These are phyloP conservation scores for Argentina silus DNA, from an alignment of 2,797 vertebrate genomes.

Conservation along the genomic window DNA sequence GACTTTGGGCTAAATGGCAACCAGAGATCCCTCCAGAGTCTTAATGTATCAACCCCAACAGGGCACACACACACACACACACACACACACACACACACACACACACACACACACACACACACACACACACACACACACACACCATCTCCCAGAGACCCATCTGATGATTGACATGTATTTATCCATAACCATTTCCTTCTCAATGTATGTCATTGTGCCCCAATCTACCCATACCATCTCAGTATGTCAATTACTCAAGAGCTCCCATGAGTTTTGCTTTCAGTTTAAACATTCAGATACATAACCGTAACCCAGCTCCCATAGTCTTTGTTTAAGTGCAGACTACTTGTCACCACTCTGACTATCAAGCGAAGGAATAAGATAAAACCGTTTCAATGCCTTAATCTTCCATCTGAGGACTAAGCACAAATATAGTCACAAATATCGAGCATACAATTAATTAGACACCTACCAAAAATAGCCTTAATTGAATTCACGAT, in stretches of 20 bases:
- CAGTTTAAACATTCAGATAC: slow-evolving; percentile 43
- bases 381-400: too few species aligned
- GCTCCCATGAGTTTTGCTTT: slow-evolving; percentile 44
- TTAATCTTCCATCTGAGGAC: too few species aligned
- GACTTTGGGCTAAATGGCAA: slow-evolving; percentile 11
- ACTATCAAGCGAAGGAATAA: too few species aligned
- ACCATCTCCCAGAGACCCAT: slow-evolving; percentile 58
- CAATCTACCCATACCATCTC: slow-evolving; percentile 47
- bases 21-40: slow-evolving; percentile 12
- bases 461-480: too few species aligned
- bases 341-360: slow-evolving; percentile 28
- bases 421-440: too few species aligned
- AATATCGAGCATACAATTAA: too few species aligned
- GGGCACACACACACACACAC: background rate
- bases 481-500: too few species aligned
- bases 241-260: slow-evolving; percentile 46
- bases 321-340: slow-evolving; percentile 24
- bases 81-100: background rate
- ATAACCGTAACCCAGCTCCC: slow-evolving; percentile 28
- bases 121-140: too few species aligned
- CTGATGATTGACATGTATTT: slow-evolving; percentile 64
- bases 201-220: slow-evolving; percentile 53
- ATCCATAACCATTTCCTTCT: slow-evolving; percentile 61
- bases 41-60: slow-evolving; percentile 14
- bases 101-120: slow-evolving; percentile 11